phyloP scores from a whole-genome alignment of 2,888 invertebrate species.

The Choreutis nemorana region DNA sequence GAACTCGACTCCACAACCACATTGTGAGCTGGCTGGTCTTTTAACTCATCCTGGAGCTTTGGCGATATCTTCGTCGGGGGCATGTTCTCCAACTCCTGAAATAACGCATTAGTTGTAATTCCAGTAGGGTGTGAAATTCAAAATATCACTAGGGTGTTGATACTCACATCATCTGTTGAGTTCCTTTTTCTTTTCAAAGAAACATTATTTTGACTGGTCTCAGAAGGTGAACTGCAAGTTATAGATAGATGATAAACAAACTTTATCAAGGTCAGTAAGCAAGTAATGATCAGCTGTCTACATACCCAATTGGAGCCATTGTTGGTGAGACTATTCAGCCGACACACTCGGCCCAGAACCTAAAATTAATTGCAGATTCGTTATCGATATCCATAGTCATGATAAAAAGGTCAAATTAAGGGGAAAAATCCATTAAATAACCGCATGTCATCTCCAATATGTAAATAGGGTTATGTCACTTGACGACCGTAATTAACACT shows the following conservation, averaged over 20 bases:
- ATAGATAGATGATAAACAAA: slow-evolving; percentile 32
- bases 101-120: too few relatives aligned
- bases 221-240: slow-evolving; percentile 42
- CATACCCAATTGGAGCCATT: slow-evolving; percentile 60
- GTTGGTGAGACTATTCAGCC: slow-evolving; percentile 29
- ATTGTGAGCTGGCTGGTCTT: slow-evolving; percentile 42
- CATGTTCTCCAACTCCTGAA: slow-evolving; percentile 52
- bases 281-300: slow-evolving; percentile 23
- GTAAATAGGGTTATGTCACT: slow-evolving; percentile 66
- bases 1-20: slow-evolving; percentile 53
- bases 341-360: slow-evolving; percentile 27
- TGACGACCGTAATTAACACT: slow-evolving; percentile 53
- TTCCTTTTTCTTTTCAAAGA: slow-evolving; percentile 52
- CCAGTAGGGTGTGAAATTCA: slow-evolving; percentile 5
- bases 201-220: slow-evolving; percentile 38
- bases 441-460: slow-evolving; percentile 61
- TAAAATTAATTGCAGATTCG: slow-evolving; percentile 31
- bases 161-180: slow-evolving; percentile 50
- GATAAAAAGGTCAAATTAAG: slow-evolving; percentile 21
- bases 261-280: slow-evolving; percentile 35
- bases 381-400: slow-evolving; percentile 15
- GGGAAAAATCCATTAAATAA: slow-evolving; percentile 39
- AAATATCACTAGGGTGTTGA: slow-evolving; percentile 7
- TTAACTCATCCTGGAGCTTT: slow-evolving; percentile 29
- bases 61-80: slow-evolving; percentile 44